Evolutionary conservation across 2,888 invertebrate species (phyloP).

Genomic region (Hirtodrosophila duncani): DNA sequence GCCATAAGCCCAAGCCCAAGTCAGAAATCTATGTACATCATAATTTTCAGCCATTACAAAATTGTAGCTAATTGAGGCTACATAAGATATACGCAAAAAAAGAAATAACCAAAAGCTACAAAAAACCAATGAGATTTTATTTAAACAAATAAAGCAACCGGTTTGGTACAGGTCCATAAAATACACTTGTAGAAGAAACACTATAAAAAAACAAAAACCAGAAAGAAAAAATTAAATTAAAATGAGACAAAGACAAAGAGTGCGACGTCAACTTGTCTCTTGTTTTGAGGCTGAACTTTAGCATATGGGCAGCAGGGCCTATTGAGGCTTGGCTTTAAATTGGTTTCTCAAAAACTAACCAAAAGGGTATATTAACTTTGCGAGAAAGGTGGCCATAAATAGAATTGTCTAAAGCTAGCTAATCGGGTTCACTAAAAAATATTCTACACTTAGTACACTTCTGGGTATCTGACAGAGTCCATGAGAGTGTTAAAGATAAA

Average conservation of each 20-base stretch:
- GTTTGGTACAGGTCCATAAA: constrained; percentile 41
- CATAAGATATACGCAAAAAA: constrained; percentile 18
- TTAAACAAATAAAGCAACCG: constrained; percentile 57
- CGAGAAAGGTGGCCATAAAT: too few relatives aligned
- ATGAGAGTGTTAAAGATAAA: too few relatives aligned
- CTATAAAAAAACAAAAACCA: constrained; percentile 1
- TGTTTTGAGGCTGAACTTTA: constrained; percentile 62
- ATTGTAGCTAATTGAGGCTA: constrained; percentile 36
- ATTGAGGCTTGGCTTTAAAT: constrained; percentile 16
- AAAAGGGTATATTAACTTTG: too few relatives aligned
- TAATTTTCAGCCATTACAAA: constrained; percentile 37
- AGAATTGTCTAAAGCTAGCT: too few relatives aligned
- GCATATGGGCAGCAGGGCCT: constrained; percentile 48
- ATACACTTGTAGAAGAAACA: constrained; percentile 20
- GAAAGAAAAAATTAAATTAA: not conserved
- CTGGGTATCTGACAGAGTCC: too few relatives aligned
- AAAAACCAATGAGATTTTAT: constrained; percentile 33
- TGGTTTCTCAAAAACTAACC: too few relatives aligned
- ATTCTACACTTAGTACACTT: too few relatives aligned
- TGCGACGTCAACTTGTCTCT: constrained; percentile 35
- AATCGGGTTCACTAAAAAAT: too few relatives aligned
- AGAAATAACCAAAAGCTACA: constrained; percentile 4
- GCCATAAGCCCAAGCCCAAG: constrained; percentile 8
- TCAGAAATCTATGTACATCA: constrained; percentile 11
- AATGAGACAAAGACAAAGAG: constrained; percentile 16